Base-by-base conservation (phyloP, 2,888 invertebrate genomes). In the Acrocyrtus sp. region DNA sequence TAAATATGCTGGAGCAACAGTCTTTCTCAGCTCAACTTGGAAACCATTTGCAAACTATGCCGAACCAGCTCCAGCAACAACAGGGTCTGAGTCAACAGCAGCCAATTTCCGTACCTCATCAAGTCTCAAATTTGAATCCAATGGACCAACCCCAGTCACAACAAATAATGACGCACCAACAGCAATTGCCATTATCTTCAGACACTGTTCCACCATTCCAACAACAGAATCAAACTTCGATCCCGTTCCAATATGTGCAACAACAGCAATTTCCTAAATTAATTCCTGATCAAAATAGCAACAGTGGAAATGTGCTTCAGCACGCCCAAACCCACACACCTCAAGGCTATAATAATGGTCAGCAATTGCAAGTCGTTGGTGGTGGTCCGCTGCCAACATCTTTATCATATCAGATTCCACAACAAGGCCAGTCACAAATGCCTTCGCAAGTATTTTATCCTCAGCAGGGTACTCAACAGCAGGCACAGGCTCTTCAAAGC, bases 91-190 rank as follows among this genome's bases (percentile, higher is more conserved):
- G 50, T 12, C 61, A 60, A 17, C 68, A 68, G 8, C n/a, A 43
- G 2, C n/a, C 34, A n/a, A n/a, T n/a, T n/a, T n/a, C n/a, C n/a
- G n/a, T n/a, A 50, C 4, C 17, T 22, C 50, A 50, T 22, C 17
- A n/a, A n/a, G 6, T 15, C 45, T 29, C 50, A 50, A 50, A 50
- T 50, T 17, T 19, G n/a, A 21, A 50, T 24, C 21, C 21, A 8
- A 21, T 15, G 8, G 8, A 47, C n/a, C 17, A 6, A 47, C 12
- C 58, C 12, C 19, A 17, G 26, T 5, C 29, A 29, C 57, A 67
- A 67, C 50, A 27, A 21, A 48, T 57, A 34, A 56, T n/a, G n/a
- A n/a, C 27, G 1, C 57, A 57, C 4, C 54, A 54, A 54, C 65
- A 54, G 10, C 47, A 45, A 3, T 48, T 26, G 21, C 63, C 51